Evolutionary conservation across 1,140 invertebrate species (phyloP), one percentile per base, ranked within the genome.

Genomic region (Tyrophagus putrescentiae): DNA sequence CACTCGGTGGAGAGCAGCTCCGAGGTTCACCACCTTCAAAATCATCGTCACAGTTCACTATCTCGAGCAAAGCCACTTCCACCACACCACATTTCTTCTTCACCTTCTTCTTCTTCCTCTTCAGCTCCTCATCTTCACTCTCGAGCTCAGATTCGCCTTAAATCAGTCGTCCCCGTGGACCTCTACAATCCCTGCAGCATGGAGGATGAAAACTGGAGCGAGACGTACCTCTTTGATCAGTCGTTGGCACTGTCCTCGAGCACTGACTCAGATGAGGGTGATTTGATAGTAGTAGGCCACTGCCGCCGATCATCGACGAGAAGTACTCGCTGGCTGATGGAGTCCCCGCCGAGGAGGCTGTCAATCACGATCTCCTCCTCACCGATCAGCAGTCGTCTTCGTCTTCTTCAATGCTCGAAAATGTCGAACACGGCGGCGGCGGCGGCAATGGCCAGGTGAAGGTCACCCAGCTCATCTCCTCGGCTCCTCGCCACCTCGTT

Each of bases 171-270:
- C 31, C 45, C 45, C 7, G 45, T 48, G 13, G 18, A 48, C 31
- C 45, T 48, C 13, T 21, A 25, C 45, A 48, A 18, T 48, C 45
- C 45, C 21, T 48, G 45, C 18, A 6, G 31, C 13, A 48, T 48
- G 7, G 45, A 48, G 45, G 45, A 48, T 21, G 45, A 48, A 48
- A 48, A 48, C 18, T 48, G 45, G 45, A 48, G 45, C 18, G 45
- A 48, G 18, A 48, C 7, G 13, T 48, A 48, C 18, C 31, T 48
- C 18, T 29, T 25, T 21, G 45, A 48, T 21, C 36, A 39, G 13
- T 39, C 21, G 36, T 39, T 21, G 36, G 36, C 13, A 39, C 36
- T 13, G 21, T 21, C 36, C 13, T 21, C 36, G 13, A 21, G 21
- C 21, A 39, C 21, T 39, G 21, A 39, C 13, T 39, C 13, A 39